Conservation (phyloP, 2,113 vertebrate genomes). For the Caloenas nicobarica region DNA sequence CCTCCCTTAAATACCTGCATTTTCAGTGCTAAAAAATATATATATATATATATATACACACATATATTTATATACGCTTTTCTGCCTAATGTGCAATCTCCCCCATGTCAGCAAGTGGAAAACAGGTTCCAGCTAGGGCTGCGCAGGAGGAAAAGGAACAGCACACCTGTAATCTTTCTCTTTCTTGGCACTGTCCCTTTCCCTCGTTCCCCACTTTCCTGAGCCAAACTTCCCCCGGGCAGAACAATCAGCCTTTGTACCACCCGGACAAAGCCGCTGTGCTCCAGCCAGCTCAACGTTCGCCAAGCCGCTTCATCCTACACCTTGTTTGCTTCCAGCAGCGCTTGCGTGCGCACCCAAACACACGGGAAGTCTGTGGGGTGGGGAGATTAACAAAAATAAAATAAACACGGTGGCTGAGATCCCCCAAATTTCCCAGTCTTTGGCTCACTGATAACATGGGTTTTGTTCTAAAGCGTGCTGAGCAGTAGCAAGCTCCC, state of each 20-base stretch:
- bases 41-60: too few species aligned
- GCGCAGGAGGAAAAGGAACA: neutral
- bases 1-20: neutral
- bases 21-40: neutral
- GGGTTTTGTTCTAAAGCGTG: neutral
- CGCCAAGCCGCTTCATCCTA: neutral
- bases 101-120: fast-evolving
- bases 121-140: neutral
- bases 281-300: neutral
- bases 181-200: neutral
- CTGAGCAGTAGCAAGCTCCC: neutral
- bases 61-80: neutral
- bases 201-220: neutral
- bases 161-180: neutral
- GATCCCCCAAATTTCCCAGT: fast-evolving
- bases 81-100: neutral
- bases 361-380: neutral
- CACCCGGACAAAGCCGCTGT: neutral
- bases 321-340: neutral
- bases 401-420: fast-evolving
- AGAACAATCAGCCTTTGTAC: constrained; percentile 61
- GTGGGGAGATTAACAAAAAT: neutral
- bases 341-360: neutral
- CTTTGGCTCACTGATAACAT: neutral
- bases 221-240: neutral